These are phyloP conservation scores for Cyprinodon diabolis DNA, from an alignment of 2,797 vertebrate species.

Conservation along the genomic window DNA sequence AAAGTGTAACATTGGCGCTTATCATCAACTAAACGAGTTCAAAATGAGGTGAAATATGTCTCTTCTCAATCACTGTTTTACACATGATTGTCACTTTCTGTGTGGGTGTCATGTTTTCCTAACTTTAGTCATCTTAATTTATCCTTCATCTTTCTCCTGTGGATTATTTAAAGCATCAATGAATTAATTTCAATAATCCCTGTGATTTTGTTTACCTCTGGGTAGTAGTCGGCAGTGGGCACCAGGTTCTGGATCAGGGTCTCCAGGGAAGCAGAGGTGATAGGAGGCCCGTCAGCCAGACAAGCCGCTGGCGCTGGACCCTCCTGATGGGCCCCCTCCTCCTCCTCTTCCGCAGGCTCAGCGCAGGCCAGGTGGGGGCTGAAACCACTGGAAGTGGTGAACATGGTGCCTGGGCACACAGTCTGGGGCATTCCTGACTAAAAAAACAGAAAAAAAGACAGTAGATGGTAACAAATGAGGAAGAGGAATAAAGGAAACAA, in stretches of 20 bases:
- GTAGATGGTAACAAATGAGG: constrained; percentile 36
- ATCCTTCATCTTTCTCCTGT: neutral
- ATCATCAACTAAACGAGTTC: neutral
- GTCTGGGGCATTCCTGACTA: constrained; percentile 91
- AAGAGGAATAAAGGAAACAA: neutral
- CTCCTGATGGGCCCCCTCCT: constrained; percentile 83
- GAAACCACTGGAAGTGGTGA: constrained; percentile 86
- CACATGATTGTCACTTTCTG: neutral
- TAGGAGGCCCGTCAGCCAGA: constrained; percentile 74
- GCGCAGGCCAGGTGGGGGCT: constrained; percentile 83
- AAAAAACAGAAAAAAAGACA: constrained; percentile 44
- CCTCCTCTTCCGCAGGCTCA: constrained; percentile 81
- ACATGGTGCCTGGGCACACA: constrained; percentile 86
- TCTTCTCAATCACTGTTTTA: neutral
- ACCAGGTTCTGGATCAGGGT: constrained; percentile 91
- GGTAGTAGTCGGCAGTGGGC: constrained; percentile 92
- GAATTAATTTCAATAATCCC: neutral
- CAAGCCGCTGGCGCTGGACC: constrained; percentile 74
- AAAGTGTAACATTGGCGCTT: neutral
- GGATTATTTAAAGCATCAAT: neutral
- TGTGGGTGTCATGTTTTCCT: neutral
- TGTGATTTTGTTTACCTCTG: constrained; percentile 80
- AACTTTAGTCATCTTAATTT: neutral
- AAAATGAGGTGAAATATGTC: neutral
- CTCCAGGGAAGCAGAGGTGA: constrained; percentile 91